Percentiles rank a stretch among this genome's conserved stretches.
These are phyloP conservation scores for Coendou prehensilis DNA, from an alignment of 2,797 vertebrate species.

Conservation along the genomic window DNA sequence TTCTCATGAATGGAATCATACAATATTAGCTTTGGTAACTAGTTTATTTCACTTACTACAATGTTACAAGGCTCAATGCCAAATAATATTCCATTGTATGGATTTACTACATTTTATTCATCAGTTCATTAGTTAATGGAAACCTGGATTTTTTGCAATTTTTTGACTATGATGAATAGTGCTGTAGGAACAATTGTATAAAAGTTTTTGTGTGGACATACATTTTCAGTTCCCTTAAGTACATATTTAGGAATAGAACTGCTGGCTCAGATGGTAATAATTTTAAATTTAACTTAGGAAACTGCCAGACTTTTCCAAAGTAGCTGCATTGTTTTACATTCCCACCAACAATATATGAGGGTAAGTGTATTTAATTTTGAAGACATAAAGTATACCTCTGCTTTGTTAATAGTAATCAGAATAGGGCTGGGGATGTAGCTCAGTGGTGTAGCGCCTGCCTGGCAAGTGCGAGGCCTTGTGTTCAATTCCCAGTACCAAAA, in stretches of 20 bases:
- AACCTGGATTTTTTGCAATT: conserved; percentile 28
- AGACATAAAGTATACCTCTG: conserved; percentile 32
- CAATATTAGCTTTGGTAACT: not conserved
- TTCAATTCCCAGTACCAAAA: not conserved
- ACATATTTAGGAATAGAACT: conserved; percentile 30
- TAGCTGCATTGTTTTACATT: conserved; percentile 40
- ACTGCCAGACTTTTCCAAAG: conserved; percentile 64
- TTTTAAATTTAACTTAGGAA: conserved; percentile 47
- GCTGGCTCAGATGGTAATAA: conserved; percentile 14
- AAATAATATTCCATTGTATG: not conserved
- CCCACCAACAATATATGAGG: not conserved
- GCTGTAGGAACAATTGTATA: not conserved
- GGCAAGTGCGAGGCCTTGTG: too few species aligned
- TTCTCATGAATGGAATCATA: conserved; percentile 39
- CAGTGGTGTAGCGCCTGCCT: too few species aligned
- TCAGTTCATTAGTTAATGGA: not conserved
- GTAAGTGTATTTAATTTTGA: conserved; percentile 22
- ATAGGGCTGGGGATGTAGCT: not conserved
- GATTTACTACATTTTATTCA: conserved; percentile 23
- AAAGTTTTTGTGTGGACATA: not conserved
- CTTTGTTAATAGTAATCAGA: conserved; percentile 5
- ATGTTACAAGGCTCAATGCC: conserved; percentile 24
- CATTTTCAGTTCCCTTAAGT: conserved; percentile 25
- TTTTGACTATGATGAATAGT: conserved; percentile 21
- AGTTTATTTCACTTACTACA: conserved; percentile 17